Evolutionary conservation across 2,888 invertebrate species (phyloP).

Genomic region (Eurois occulta): DNA sequence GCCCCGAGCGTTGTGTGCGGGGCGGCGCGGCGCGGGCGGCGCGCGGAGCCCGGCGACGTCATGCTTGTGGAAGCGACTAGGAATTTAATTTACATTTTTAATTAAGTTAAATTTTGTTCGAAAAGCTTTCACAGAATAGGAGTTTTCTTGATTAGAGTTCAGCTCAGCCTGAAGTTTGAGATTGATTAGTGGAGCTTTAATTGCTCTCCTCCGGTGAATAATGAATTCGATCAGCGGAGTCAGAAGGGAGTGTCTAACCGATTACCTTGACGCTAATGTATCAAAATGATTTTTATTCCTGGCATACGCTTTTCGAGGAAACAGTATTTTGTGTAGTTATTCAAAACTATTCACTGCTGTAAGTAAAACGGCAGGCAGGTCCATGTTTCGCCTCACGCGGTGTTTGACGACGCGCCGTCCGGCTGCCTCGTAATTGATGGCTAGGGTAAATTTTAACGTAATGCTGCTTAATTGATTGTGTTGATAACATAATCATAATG

Average conservation of each 20-base stretch:
- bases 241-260: conserved; percentile 81
- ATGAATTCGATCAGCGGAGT: conserved; percentile 89
- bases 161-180: conserved; percentile 89
- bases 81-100: conserved; percentile 91
- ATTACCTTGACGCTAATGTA: conserved; percentile 80
- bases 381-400: conserved; percentile 72
- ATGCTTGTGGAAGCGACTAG: conserved; percentile 90
- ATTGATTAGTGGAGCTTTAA: conserved; percentile 91
- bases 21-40: conserved; percentile 68
- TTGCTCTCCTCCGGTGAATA: conserved; percentile 89
- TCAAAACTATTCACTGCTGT: background rate
- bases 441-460: conserved; percentile 86
- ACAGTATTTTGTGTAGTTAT: background rate
- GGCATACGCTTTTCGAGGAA: conserved; percentile 12
- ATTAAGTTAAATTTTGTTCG: conserved; percentile 91
- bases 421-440: conserved; percentile 83
- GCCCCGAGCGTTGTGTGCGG: conserved; percentile 85
- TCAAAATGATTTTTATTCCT: conserved; percentile 75
- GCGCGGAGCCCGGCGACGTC: conserved; percentile 78
- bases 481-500: conserved; percentile 84
- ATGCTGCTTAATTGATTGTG: conserved; percentile 87
- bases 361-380: conserved; percentile 66
- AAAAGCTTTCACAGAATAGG: conserved; percentile 90
- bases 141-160: conserved; percentile 91
- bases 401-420: conserved; percentile 71